Percentiles rank a stretch among this genome's conserved stretches.
These are phyloP conservation scores for Diploscapter pachys DNA, from an alignment of 1,140 invertebrate species.

Conservation along the genomic window DNA sequence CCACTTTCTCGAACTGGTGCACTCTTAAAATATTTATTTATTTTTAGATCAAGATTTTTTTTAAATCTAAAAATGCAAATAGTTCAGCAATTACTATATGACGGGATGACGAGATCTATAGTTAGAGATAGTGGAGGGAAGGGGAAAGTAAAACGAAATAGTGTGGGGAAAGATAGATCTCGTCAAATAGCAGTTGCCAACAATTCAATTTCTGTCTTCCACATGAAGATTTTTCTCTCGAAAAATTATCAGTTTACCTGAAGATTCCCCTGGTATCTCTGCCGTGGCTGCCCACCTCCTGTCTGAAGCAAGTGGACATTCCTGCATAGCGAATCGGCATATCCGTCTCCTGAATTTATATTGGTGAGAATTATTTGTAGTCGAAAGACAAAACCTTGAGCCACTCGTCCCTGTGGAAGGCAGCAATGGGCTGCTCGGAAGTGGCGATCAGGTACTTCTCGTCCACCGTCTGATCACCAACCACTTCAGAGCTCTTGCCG, in stretches of 20 bases:
- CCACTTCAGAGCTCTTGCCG: conserved; percentile 84
- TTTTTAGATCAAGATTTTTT: too few relatives aligned
- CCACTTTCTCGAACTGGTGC: conserved; percentile 99
- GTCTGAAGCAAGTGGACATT: conserved; percentile 93
- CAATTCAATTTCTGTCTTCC: too few relatives aligned
- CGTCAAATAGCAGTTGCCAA: too few relatives aligned
- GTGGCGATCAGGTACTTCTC: conserved; percentile 99
- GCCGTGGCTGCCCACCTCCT: conserved; percentile 98
- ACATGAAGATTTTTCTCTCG: too few relatives aligned
- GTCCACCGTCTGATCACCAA: conserved; percentile 74
- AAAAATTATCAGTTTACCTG: conserved; percentile 23
- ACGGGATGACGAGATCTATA: too few relatives aligned
- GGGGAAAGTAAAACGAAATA: too few relatives aligned
- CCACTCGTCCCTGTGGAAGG: conserved; percentile 74
- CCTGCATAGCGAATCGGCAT: conserved; percentile 92
- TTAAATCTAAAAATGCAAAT: too few relatives aligned
- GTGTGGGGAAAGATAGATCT: too few relatives aligned
- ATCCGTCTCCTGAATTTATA: conserved; percentile 49
- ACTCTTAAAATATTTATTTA: conserved; percentile 68
- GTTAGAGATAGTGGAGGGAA: too few relatives aligned
- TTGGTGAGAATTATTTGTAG: not conserved
- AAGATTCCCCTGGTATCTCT: conserved; percentile 98
- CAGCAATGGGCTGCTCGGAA: conserved; percentile 98
- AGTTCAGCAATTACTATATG: too few relatives aligned
- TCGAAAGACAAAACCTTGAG: conserved; percentile 9